Evolutionary conservation across 2,888 invertebrate genomes (phyloP), one percentile per base, ranked within the genome.

Genomic region (Aspidiotus destructor): DNA sequence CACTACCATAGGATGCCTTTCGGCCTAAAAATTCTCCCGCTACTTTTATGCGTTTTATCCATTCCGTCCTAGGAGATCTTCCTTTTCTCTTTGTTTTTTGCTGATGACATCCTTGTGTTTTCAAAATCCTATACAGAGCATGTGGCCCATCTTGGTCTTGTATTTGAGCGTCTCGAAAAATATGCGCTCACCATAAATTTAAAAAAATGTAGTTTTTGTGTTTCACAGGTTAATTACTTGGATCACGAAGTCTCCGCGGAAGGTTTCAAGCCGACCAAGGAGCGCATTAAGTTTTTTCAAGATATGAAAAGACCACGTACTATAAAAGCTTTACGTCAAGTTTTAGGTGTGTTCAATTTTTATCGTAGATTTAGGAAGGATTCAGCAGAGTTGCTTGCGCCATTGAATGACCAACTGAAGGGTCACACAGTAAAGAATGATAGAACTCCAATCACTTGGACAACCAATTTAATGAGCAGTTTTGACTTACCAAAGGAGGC

Each of bases 81-180:
- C 60, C 60, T 40, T 60, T 40, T 60, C 11, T 41, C 28, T 40
- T 60, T 17, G 10, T n/a, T 40, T 8, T 60, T 28, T 60, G 28
- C 28, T 41, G 60, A 60, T 60, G 60, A 60, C n/a, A 17, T 60
- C 9, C 41, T 60, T 10, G n/a, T 28, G 8, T 17, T 60, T 40
- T 60, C 60, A 17, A 11, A 60, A 10, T 17, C 60, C 8, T 7
- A 10, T 8, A 40, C 11, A 16, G 17, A 60, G 10, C 17, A 60
- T 17, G 7, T 17, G 9, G 60, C 10, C 9, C 60, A 60, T 60
- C 28, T 60, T 8, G 8, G 16, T 8, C 8, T 10, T 8, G 60
- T 60, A 10, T 60, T 60, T 60, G 40, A 17, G 28, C 16, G 60
- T 9, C 8, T 40, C 9, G 55, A 10, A 10, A 8, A 55, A n/a